A percentile compares a stretch with the other conserved stretches of the same genome.
Conservation (phyloP, 2,113 vertebrate species). For the Phalacrocorax aristotelis region DNA sequence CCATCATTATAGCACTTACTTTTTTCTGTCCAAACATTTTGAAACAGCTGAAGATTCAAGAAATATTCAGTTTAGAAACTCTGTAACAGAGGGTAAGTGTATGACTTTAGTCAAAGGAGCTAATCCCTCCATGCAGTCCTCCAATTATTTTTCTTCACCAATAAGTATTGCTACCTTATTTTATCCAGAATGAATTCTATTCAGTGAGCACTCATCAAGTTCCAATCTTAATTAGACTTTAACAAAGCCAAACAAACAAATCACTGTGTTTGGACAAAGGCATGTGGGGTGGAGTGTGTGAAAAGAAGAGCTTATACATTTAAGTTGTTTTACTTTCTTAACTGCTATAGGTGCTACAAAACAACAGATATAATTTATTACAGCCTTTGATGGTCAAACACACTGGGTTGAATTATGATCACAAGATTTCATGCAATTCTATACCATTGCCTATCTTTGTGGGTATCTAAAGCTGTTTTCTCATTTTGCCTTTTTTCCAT, state of each 20-base stretch:
- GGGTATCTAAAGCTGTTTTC: slow-evolving; percentile 23
- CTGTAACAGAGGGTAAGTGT: neutral
- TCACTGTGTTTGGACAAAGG: slow-evolving; percentile 30
- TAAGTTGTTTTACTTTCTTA: slow-evolving; percentile 33
- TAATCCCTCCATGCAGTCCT: slow-evolving; percentile 35
- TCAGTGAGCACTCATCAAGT: slow-evolving; percentile 43
- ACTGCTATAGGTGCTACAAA: neutral
- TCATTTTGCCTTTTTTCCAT: neutral
- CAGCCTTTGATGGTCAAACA: slow-evolving; percentile 15
- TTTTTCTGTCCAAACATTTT: slow-evolving; percentile 57
- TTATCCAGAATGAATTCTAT: slow-evolving; percentile 32
- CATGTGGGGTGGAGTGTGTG: neutral
- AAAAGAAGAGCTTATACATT: slow-evolving; percentile 39
- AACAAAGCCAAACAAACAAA: slow-evolving; percentile 62
- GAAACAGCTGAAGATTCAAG: slow-evolving; percentile 27
- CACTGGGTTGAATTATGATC: neutral
- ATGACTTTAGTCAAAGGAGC: slow-evolving; percentile 24
- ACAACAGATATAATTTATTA: slow-evolving; percentile 29
- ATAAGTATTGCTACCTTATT: slow-evolving; percentile 32
- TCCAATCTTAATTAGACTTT: slow-evolving; percentile 46
- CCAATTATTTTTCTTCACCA: slow-evolving; percentile 50
- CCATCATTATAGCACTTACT: slow-evolving; percentile 37
- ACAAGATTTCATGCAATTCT: slow-evolving; percentile 4
- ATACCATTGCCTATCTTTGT: neutral
- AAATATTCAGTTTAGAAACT: slow-evolving; percentile 14